Base-by-base conservation (phyloP, 2,113 vertebrate genomes). In the Halichoeres trimaculatus region DNA sequence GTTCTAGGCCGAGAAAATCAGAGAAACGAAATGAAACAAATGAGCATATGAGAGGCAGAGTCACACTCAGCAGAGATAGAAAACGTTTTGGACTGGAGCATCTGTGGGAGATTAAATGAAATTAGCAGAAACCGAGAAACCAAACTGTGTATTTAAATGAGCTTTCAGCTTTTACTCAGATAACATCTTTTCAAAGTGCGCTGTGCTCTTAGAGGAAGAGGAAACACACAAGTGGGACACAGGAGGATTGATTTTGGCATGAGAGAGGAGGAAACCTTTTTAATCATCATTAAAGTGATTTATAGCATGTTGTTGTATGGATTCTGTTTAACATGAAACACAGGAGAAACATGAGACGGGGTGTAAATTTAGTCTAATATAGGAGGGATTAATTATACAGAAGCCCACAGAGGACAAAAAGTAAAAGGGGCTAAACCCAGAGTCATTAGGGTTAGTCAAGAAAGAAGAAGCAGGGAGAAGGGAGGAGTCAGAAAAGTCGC, bases 271-370 rank as follows among this genome's bases (percentile, higher is more conserved):
- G 23, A 43, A 12, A 10, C 22, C 0, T 5, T 19, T 60, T 70
- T 40, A 66, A 74, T 75, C 76, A 67, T 48, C 56, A 34, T 50
- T 64, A 69, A 55, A 38, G 12, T 47, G 68, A 75, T 72, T 50
- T 20, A 76, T 36, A 14, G 48, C 57, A 2, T 7, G 19, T 13
- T 50, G 63, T 51, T 9, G 5, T 4, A 6, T 48, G 20, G 63
- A 54, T 23, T 41, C 35, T 57, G 24, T 52, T 65, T 6, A 47
- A 19, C 43, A 47, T n/a, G 8, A n/a, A 48, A 10, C 7, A n/a
- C 7, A n/a, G 1, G 4, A n/a, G 19, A 10, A 17, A 48, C 45
- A 48, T 48, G 45, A n/a, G 8, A 48, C 41, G 13, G 38, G 11
- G 14, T 43, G 61, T 22, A 59, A 38, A 55, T 43, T 34, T 16